These are phyloP conservation scores for Synergus laeviventris DNA, from an alignment of 2,888 invertebrate genomes.

Conservation along the genomic window DNA sequence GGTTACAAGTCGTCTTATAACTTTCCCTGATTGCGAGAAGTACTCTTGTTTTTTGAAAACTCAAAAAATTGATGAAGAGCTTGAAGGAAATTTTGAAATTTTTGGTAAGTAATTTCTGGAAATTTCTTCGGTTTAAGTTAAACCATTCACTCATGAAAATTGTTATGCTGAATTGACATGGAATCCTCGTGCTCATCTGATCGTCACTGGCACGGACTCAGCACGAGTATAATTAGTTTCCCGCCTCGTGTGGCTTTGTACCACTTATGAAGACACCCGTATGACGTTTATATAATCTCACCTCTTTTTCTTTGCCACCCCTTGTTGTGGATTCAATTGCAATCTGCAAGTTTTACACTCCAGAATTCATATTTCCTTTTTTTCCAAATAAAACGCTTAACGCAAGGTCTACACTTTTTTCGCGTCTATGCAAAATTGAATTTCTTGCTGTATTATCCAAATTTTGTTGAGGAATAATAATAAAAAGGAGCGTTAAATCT, in stretches of 20 bases:
- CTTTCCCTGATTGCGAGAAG: too few species aligned
- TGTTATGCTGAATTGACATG: too few species aligned
- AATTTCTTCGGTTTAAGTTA: not conserved
- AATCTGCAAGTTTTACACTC: not conserved
- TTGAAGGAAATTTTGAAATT: too few species aligned
- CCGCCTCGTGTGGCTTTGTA: not conserved
- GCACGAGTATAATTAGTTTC: conserved; percentile 35
- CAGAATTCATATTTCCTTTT: conserved; percentile 1
- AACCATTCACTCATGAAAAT: not conserved
- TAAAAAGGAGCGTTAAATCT: not conserved
- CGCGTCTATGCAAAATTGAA: not conserved
- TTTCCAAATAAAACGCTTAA: not conserved
- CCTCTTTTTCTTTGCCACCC: conserved; percentile 10
- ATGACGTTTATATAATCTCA: conserved; percentile 35
- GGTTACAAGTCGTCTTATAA: too few species aligned
- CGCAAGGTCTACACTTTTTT: not conserved
- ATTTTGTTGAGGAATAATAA: not conserved
- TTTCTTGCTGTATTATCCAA: not conserved
- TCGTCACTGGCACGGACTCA: conserved; percentile 7
- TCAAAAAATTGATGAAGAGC: too few species aligned
- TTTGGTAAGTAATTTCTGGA: too few species aligned
- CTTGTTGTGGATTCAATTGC: not conserved
- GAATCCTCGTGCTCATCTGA: conserved; percentile 18
- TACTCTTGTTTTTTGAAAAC: too few species aligned
- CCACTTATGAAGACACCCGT: not conserved